These are phyloP conservation scores for Cyclopterus lumpus DNA, from an alignment of 2,797 vertebrate species.

Conservation along the genomic window DNA sequence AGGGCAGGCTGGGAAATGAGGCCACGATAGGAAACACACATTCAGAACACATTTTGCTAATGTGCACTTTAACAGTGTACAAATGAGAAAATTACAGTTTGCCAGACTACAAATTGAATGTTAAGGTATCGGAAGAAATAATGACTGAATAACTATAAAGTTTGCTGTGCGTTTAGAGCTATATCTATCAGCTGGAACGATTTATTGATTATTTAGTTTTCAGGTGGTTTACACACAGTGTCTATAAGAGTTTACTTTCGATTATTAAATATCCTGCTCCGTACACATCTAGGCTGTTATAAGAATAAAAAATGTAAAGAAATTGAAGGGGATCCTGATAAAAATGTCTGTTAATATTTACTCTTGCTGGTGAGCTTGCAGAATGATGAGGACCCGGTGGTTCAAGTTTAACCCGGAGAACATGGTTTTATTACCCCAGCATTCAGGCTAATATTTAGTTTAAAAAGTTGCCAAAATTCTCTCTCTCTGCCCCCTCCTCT, in stretches of 20 bases:
- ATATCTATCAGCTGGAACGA: too few species aligned
- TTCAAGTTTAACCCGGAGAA: too few species aligned
- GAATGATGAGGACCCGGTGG: too few species aligned
- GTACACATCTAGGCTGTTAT: neutral
- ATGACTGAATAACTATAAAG: too few species aligned
- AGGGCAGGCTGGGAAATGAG: slow-evolving; percentile 36
- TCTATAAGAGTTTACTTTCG: neutral
- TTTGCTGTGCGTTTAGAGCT: too few species aligned
- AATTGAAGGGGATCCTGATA: too few species aligned
- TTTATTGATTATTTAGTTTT: too few species aligned
- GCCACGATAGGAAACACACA: slow-evolving; percentile 44
- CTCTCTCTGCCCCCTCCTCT: neutral
- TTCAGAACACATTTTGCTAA: neutral
- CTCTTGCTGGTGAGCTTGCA: too few species aligned
- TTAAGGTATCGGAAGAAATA: too few species aligned
- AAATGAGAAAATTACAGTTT: slow-evolving; percentile 22
- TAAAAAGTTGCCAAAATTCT: neutral
- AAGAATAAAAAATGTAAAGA: too few species aligned
- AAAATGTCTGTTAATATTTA: too few species aligned
- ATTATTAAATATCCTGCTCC: neutral
- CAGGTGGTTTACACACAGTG: too few species aligned
- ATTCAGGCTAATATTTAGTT: neutral
- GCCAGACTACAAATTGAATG: neutral
- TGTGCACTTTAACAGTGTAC: slow-evolving; percentile 1
- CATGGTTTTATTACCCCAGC: neutral